Conservation (phyloP, 2,113 vertebrate genomes). For the Chionomys nivalis region DNA sequence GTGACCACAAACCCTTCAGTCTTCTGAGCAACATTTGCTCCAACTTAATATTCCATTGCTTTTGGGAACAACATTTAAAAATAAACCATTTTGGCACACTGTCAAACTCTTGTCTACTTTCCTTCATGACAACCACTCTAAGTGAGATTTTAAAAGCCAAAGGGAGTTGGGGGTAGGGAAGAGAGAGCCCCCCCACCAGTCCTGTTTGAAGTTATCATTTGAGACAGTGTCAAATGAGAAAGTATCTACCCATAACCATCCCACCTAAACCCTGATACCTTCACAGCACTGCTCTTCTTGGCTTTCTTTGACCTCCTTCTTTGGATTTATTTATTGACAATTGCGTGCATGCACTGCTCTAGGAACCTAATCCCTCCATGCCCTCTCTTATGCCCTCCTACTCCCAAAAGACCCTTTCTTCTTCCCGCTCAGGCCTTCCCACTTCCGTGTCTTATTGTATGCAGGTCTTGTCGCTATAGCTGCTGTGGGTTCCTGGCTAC, state of each 20-base stretch:
- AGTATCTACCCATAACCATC: background rate
- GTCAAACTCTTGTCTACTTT: constrained; percentile 81
- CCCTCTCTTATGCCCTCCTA: background rate
- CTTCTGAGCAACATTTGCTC: constrained; percentile 61
- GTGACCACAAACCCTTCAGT: constrained; percentile 62
- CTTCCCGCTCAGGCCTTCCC: no score
- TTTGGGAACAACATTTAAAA: constrained; percentile 81
- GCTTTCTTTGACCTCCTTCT: background rate
- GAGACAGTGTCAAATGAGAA: background rate
- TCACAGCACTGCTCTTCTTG: background rate
- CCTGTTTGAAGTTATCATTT: constrained; percentile 51
- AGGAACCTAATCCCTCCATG: no score
- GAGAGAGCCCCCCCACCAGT: background rate
- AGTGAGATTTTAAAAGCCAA: constrained; percentile 72
- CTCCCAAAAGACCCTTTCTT: no score
- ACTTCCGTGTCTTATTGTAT: background rate
- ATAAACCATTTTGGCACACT: constrained; percentile 82
- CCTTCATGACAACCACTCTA: constrained; percentile 80
- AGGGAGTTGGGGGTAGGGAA: constrained; percentile 51
- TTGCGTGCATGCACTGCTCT: background rate
- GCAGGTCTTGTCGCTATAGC: background rate
- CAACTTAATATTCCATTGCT: constrained; percentile 67
- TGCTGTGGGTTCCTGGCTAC: background rate
- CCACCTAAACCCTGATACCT: background rate
- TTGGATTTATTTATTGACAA: background rate